Conservation (phyloP, 2,113 vertebrate species). For the Ciconia boyciana region DNA sequence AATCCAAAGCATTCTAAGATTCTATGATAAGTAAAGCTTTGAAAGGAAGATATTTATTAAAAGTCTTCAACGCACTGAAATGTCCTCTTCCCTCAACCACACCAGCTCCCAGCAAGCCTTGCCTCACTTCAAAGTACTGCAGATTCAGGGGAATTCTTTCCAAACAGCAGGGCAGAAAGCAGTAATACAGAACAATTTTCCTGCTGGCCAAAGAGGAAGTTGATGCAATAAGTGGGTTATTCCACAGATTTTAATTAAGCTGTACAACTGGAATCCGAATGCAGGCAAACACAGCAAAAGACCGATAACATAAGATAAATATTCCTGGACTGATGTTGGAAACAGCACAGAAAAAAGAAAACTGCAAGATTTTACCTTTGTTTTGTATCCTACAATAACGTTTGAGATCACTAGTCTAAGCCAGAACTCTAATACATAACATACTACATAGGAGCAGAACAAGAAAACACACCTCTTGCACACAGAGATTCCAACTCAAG, state of each 20-base stretch:
- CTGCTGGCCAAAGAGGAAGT: constrained; percentile 3
- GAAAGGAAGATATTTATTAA: neutral
- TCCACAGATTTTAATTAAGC: constrained; percentile 26
- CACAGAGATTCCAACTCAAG: neutral
- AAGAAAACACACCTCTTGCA: neutral
- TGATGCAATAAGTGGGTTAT: neutral
- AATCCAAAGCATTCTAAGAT: no score
- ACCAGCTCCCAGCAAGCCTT: neutral
- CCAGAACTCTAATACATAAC: neutral
- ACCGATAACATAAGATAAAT: neutral
- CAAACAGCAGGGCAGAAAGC: constrained; percentile 3
- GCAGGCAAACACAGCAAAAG: neutral
- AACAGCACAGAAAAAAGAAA: neutral
- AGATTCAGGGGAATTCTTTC: constrained; percentile 3
- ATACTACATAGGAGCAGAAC: neutral
- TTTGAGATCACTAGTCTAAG: neutral
- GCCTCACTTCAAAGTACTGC: constrained; percentile 23
- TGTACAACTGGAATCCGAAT: neutral
- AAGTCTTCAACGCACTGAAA: neutral
- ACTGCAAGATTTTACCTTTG: neutral
- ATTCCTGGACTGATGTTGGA: neutral
- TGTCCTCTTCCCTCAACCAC: neutral
- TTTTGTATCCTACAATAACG: neutral
- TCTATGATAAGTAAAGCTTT: neutral
- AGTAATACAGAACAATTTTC: neutral